Evolutionary conservation across 1,140 invertebrate species (phyloP).

Genomic region (Bombus sylvicola): DNA sequence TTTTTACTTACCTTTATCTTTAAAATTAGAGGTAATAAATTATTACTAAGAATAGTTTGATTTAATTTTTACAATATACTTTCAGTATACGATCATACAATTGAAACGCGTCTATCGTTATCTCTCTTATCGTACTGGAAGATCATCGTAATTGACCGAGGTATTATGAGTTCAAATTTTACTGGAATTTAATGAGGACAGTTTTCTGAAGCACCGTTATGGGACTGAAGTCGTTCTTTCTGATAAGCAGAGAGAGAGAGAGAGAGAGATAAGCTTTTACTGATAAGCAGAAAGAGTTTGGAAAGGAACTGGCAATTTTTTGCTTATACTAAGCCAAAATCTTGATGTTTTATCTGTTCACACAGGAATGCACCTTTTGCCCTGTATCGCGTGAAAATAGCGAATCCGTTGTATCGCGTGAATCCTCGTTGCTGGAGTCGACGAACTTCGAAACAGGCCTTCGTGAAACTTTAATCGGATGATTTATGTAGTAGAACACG

Average conservation of each 20-base stretch:
- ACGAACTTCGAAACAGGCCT: not conserved
- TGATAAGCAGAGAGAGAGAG: not conserved
- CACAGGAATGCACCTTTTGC: not conserved
- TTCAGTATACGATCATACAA: not conserved
- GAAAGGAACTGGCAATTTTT: not conserved
- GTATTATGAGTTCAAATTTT: too few species aligned
- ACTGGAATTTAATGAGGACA: not conserved
- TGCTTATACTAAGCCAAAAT: not conserved
- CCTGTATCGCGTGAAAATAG: not conserved
- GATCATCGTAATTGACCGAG: too few species aligned
- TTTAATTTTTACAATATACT: too few species aligned
- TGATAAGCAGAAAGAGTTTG: not conserved
- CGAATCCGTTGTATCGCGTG: not conserved
- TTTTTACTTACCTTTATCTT: too few species aligned
- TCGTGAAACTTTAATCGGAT: constrained; percentile 10
- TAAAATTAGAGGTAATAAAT: too few species aligned
- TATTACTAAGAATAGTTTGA: too few species aligned
- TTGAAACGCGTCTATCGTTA: not conserved
- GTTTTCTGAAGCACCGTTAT: not conserved
- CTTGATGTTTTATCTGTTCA: constrained; percentile 16
- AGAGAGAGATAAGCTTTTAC: not conserved
- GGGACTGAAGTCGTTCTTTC: not conserved
- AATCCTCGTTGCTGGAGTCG: constrained; percentile 6
- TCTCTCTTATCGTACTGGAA: not conserved
- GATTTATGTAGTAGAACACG: constrained; percentile 7